Evolutionary conservation across 1,140 invertebrate genomes (phyloP), one percentile per base, ranked within the genome.

Genomic region (Pogonomyrmex barbatus): DNA sequence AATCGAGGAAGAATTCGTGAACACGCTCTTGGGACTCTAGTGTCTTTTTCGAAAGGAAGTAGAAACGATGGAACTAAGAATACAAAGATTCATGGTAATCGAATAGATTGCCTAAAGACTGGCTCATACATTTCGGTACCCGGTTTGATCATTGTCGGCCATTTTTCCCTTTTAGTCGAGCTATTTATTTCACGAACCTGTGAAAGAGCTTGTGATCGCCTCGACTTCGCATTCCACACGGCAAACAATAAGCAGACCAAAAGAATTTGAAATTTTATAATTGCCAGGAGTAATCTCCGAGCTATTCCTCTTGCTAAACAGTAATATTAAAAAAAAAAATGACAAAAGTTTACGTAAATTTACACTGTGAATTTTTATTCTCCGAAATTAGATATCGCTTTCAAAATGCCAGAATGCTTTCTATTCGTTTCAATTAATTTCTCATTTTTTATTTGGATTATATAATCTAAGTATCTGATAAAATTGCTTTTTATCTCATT

Each of bases 81-180:
- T 70, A 91, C 86, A 79, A 54, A 39, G 4, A 88, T 91, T 73
- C 82, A 73, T 87, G 52, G 68, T 86, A 92, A 91, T 88, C 89
- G 88, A 73, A 82, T 91, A 92, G 90, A 91, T 91, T 86, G 82
- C 79, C 89, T 39, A 91, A 85, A 91, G 89, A 54, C 81, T 71
- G 91, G 63, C 78, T 73, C 78, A 77, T 90, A 87, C 86, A 52
- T 86, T 76, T 56, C 60, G 81, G 85, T 85, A 90, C 90, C 70
- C 86, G 70, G 60, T 50, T 75, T 62, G 84, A 82, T 79, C 88
- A 87, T 77, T 90, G 88, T 90, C 86, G 54, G 62, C 76, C 63
- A 85, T 81, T 82, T 82, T 81, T 79, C 36, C 56, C 56, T n/a
- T 50, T 50, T 12, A 9, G 1, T 6, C 36, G 39, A 14, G 54